Evolutionary conservation across 2,888 invertebrate species (phyloP), one percentile per base, ranked within the genome.

Genomic region (Pseudococcus longispinus): DNA sequence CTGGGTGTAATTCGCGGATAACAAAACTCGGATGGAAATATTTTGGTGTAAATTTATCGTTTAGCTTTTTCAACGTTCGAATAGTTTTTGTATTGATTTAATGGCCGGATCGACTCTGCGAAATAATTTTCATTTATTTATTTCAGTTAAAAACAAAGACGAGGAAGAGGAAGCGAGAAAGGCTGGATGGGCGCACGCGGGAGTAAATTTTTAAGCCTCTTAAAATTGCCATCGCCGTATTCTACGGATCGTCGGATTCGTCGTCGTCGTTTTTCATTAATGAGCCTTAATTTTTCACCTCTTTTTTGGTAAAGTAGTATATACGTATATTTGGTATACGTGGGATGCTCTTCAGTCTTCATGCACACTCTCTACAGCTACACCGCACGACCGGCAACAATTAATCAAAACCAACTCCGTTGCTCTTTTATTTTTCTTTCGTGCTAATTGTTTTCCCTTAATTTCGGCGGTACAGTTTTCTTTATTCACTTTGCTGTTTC

Each of bases 201-300:
- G 15, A 29, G 70, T 70, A 70, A 70, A 70, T 70, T 70, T 70
- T 70, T 29, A 70, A 70, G 29, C 70, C 70, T 70, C 70, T 70
- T 70, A 70, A 70, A 70, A 70, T 70, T 70, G 29, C 70, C 70
- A 37, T 77, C 42, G 32, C 11, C 77, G 77, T 42, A 80, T 80
- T 80, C 37, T 42, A 42, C 77, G 42, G n/a, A 80, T 80, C 77
- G 77, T 2, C 37, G 42, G n/a, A 80, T 42, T 42, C 77, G 77
- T 80, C 77, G 32, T 74, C 74, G 74, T 74, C 74, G 77, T 80
- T 77, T 80, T 42, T 80, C 77, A 80, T 80, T 80, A 80, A 80
- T 80, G 77, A 42, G 77, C 2, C 42, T 80, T 80, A 80, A 80
- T 80, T 80, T 80, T 80, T 80, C 77, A 80, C 77, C 77, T 80